Conservation (phyloP, 2,797 vertebrate genomes). For the Orientallactaga sibirica region DNA sequence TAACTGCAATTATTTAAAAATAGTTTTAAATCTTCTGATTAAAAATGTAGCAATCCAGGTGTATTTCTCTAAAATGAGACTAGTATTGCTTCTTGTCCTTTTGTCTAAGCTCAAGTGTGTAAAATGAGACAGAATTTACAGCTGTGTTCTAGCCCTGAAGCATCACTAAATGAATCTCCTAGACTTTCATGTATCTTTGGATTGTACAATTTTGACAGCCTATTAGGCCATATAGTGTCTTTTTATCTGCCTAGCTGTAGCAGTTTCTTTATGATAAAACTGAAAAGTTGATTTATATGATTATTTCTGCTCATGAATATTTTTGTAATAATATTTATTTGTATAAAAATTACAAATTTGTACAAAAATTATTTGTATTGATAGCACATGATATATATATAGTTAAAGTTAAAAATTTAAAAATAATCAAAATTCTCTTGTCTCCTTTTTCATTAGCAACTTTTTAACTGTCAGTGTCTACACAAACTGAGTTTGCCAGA, state of each 20-base stretch:
- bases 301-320: background rate
- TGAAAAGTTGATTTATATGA: conserved; percentile 5
- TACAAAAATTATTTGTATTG: background rate
- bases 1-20: no score
- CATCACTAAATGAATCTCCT: background rate
- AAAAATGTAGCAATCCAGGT: background rate
- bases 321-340: conserved; percentile 44
- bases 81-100: background rate
- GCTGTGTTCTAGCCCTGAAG: background rate
- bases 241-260: background rate
- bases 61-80: conserved; percentile 2
- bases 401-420: conserved; percentile 59
- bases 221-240: background rate
- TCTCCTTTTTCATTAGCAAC: conserved; percentile 92
- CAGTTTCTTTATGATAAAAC: background rate
- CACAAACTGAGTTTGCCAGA: conserved; percentile 98
- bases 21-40: no score
- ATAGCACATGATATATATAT: conserved; percentile 49
- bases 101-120: no score
- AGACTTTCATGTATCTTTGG: background rate
- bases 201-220: background rate
- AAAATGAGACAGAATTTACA: no score
- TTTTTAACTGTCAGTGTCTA: conserved; percentile 99
- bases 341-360: background rate
- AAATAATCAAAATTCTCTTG: conserved; percentile 74